Evolutionary conservation across 2,797 vertebrate species (phyloP), one percentile per base, ranked within the genome.

Genomic region (Tokudaia muenninki): DNA sequence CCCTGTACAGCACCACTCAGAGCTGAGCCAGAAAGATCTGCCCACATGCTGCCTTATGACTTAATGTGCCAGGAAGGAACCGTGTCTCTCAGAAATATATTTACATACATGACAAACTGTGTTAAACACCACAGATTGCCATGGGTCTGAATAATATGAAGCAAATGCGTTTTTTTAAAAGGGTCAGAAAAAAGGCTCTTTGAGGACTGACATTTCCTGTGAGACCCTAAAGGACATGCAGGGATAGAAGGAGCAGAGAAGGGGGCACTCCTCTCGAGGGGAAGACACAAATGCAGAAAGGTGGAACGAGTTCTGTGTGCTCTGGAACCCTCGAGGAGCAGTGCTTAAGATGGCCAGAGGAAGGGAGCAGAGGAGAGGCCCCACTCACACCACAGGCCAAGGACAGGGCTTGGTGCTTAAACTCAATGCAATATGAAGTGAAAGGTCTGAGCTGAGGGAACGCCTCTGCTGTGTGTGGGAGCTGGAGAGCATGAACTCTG

Each of bases 161-260:
- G 88, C 26, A 90, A 77, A 87, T 24, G 26, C 17, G 50, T 37
- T 90, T 65, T 65, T 94, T 91, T 52, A 92, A 95, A 95, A 26
- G 59, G 29, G 9, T 84, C 37, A 22, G 41, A 77, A 91, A 95
- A 79, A 89, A 37, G 31, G 91, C 12, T 90, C 55, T 82, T 0
- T 83, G 57, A 95, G 37, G 29, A 77, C 59, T 93, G 37, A 81
- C 5, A 5, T 61, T 94, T 79, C 50, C 44, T 92, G 21, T 14
- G 55, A 95, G 74, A 87, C 26, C 17, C 34, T 29, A 3, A 89
- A 88, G 26, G 29, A 59, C 78, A 67, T 34, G 37, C 1, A 75
- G 41, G 14, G 6, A 17, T 72, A 41, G 79, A 50, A 22, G 21
- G 0, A 47, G 57, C n/a, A 82, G 55, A 81, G 21, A 72, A 24